Percentiles rank a stretch among this genome's conserved stretches.
Conservation (phyloP, 2,797 vertebrate species). For the Sebastes flavidus region DNA sequence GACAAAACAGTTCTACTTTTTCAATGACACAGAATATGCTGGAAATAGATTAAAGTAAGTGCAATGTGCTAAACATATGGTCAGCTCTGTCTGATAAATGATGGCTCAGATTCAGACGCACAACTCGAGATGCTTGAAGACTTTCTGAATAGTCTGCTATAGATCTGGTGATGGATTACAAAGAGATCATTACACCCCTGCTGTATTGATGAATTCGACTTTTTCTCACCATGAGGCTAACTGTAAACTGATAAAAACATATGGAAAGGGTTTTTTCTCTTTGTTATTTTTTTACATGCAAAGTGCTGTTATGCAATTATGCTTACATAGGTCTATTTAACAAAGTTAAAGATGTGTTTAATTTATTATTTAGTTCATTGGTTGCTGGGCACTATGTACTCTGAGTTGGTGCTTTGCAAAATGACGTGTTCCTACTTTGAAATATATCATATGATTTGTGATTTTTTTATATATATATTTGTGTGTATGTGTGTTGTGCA, state of each 20-base stretch:
- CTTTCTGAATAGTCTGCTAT: background rate
- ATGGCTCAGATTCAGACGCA: background rate
- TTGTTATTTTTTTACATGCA: background rate
- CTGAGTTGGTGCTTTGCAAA: background rate
- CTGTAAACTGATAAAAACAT: background rate
- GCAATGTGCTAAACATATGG: background rate
- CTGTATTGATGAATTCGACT: background rate
- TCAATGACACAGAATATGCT: background rate
- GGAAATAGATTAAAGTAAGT: background rate
- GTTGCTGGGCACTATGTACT: background rate
- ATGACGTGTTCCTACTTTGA: background rate
- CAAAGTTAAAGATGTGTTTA: background rate
- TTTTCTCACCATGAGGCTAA: background rate
- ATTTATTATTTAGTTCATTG: conserved; percentile 22
- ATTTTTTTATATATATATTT: background rate
- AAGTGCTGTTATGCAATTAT: background rate
- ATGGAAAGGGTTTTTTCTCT: background rate
- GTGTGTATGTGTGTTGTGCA: background rate
- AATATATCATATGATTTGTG: background rate
- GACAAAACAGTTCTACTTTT: background rate
- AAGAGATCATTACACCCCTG: background rate
- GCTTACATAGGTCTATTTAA: background rate
- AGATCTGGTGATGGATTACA: background rate
- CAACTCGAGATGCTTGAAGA: background rate
- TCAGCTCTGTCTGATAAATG: background rate